A percentile compares a stretch with the other conserved stretches of the same genome.
Evolutionary conservation across 1,140 invertebrate species (phyloP).

Genomic region (Rhizoglyphus robini): DNA sequence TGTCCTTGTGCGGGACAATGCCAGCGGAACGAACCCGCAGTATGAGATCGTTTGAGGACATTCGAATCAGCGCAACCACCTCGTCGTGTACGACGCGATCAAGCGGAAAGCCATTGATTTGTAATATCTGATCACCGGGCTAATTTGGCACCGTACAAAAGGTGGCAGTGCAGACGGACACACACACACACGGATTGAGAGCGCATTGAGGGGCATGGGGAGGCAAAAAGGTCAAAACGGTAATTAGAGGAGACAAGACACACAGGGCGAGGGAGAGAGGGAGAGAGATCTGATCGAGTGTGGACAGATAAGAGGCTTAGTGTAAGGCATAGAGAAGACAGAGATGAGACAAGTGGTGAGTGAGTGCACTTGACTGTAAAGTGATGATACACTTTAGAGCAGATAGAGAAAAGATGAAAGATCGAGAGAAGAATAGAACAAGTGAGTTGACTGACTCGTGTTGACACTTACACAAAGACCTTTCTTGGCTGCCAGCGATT

Average conservation of each 20-base stretch:
- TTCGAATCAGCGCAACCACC: constrained; percentile 27
- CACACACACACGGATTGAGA: not conserved
- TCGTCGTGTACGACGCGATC: constrained; percentile 29
- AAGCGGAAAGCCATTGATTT: constrained; percentile 60
- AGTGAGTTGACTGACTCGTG: not conserved
- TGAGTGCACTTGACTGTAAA: not conserved
- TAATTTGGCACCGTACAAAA: constrained; percentile 52
- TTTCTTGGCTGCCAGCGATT: constrained; percentile 73
- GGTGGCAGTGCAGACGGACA: not conserved
- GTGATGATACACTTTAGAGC: not conserved
- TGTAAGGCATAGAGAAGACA: not conserved
- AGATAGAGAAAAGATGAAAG: constrained; percentile 15
- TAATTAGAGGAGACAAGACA: constrained; percentile 18
- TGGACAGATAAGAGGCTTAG: not conserved
- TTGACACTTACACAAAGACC: constrained; percentile 59
- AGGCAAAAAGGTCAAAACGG: constrained; percentile 1
- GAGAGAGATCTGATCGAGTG: constrained; percentile 1
- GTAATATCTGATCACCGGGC: constrained; percentile 78
- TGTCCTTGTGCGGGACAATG: constrained; percentile 26
- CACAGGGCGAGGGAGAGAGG: constrained; percentile 17
- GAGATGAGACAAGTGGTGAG: not conserved
- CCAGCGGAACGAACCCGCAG: constrained; percentile 28
- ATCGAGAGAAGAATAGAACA: constrained; percentile 16
- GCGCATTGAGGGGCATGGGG: constrained; percentile 14
- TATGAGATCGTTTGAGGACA: constrained; percentile 23